These are phyloP conservation scores for Eira barbara DNA, from an alignment of 2,113 vertebrate species.

Conservation along the genomic window DNA sequence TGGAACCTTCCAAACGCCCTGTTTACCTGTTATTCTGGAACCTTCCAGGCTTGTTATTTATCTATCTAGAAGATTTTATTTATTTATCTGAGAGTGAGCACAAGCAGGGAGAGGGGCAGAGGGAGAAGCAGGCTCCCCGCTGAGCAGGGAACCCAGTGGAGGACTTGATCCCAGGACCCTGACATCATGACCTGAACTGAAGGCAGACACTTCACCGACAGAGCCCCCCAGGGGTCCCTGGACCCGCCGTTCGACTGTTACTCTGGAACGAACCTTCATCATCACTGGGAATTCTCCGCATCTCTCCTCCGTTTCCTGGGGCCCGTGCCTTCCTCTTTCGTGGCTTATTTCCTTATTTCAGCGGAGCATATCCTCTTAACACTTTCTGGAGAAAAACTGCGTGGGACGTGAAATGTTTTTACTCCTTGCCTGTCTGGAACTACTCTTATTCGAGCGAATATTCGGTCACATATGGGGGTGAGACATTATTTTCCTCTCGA, in stretches of 20 bases:
- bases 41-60: no score
- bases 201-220: no score
- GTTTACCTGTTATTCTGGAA: no score
- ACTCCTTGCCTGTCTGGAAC: not conserved
- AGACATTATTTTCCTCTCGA: not conserved
- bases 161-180: no score
- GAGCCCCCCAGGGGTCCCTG: no score
- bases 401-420: not conserved
- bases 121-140: no score
- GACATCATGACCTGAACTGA: no score
- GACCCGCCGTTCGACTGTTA: not conserved
- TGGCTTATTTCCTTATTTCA: not conserved
- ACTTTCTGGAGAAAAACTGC: not conserved
- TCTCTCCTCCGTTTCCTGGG: not conserved
- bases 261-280: not conserved
- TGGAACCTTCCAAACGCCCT: no score
- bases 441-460: not conserved
- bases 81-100: no score
- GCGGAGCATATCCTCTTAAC: not conserved
- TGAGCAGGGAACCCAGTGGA: no score
- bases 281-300: not conserved
- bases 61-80: no score
- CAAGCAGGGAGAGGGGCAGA: no score
- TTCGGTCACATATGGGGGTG: not conserved
- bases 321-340: not conserved